phyloP scores from a whole-genome alignment of 2,797 vertebrate species.

The Phrynocephalus guinanensis region DNA sequence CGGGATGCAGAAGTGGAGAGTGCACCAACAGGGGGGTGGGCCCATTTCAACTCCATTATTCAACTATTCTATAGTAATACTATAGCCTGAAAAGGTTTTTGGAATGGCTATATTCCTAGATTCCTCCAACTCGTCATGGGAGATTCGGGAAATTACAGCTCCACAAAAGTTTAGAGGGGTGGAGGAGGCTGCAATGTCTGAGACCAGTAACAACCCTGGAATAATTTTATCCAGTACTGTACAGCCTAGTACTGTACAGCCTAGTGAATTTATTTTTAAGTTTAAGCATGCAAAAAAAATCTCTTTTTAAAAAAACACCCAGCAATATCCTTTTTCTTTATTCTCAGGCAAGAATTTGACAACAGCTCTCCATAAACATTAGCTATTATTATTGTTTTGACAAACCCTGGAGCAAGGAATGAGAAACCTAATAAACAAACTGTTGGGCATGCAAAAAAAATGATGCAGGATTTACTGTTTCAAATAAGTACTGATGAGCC shows the following conservation, averaged over 20 bases:
- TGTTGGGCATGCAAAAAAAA: conserved; percentile 58
- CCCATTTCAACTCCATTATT: no score
- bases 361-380: conserved; percentile 67
- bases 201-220: neutral
- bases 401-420: conserved; percentile 53
- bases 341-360: conserved; percentile 63
- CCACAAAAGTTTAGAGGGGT: neutral
- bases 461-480: conserved; percentile 74
- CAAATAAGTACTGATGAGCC: conserved; percentile 68
- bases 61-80: no score
- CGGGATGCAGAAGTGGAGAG: no score
- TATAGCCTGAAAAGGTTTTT: no score
- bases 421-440: conserved; percentile 56
- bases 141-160: neutral
- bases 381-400: conserved; percentile 62
- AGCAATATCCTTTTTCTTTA: conserved; percentile 28
- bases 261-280: conserved; percentile 46
- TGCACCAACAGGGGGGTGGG: no score
- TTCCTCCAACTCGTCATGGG: neutral
- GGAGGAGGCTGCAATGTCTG: no score
- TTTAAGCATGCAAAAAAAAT: conserved; percentile 45
- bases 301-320: neutral
- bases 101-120: neutral
- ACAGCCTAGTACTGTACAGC: conserved; percentile 23
- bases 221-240: neutral